Evolutionary conservation across 2,888 invertebrate species (phyloP).

Genomic region (Troides aeacus): DNA sequence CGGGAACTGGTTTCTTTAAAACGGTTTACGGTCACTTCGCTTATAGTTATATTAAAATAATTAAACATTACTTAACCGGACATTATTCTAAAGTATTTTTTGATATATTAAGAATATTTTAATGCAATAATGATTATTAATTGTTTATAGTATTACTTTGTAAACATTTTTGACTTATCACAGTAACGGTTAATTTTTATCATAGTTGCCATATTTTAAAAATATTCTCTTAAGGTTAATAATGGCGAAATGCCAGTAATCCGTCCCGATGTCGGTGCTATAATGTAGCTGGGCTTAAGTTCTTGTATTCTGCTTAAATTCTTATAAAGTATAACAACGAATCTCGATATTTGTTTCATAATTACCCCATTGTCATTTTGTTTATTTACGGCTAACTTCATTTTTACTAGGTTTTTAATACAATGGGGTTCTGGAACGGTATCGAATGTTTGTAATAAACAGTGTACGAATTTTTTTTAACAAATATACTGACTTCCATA

Average conservation of each 20-base stretch:
- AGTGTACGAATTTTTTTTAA: constrained; percentile 71
- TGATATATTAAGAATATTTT: neutral
- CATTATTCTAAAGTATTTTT: neutral
- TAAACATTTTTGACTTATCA: constrained; percentile 16
- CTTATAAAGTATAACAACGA: constrained; percentile 61
- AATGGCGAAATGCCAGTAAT: constrained; percentile 48
- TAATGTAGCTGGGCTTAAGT: constrained; percentile 37
- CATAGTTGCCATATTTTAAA: constrained; percentile 72
- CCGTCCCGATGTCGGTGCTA: constrained; percentile 71
- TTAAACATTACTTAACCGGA: constrained; percentile 4
- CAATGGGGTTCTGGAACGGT: constrained; percentile 79
- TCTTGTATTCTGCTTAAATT: constrained; percentile 36
- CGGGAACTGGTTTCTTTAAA: constrained; percentile 43
- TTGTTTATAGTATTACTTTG: constrained; percentile 3
- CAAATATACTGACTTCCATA: constrained; percentile 75
- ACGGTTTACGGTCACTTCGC: constrained; percentile 28
- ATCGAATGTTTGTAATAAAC: constrained; percentile 50
- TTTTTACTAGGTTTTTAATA: constrained; percentile 53
- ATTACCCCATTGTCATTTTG: constrained; percentile 65
- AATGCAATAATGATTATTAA: neutral
- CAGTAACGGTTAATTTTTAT: constrained; percentile 32
- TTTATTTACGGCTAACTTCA: constrained; percentile 42
- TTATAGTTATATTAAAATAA: constrained; percentile 8
- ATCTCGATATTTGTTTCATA: constrained; percentile 74
- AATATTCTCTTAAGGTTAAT: constrained; percentile 43